Conservation (phyloP, 2,113 vertebrate genomes). For the Zosterops japonicus region DNA sequence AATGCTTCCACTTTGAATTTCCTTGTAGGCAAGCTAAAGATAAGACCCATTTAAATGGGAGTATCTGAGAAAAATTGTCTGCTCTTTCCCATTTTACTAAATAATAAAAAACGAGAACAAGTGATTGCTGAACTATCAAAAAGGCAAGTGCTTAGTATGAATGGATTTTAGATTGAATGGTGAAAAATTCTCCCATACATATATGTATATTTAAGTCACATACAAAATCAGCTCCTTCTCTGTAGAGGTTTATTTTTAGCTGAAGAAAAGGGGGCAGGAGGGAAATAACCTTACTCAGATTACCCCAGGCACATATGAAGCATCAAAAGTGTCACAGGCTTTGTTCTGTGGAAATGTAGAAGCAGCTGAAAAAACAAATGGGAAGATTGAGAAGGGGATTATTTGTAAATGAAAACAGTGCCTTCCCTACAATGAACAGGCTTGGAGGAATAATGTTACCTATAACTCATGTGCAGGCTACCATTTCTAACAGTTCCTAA, state of each 20-base stretch:
- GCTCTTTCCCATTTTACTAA: not conserved
- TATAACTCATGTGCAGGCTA: not conserved
- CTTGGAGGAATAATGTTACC: not conserved
- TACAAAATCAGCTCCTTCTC: not conserved
- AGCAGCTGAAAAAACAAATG: not conserved
- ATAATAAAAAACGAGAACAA: not conserved
- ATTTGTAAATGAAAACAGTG: not conserved
- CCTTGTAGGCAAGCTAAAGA: not conserved
- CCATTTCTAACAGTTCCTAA: not conserved
- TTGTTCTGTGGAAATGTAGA: not conserved
- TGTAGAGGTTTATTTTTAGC: not conserved
- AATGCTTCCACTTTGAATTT: constrained; percentile 8
- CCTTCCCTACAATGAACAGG: not conserved
- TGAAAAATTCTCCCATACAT: not conserved
- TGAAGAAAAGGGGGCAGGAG: accelerated
- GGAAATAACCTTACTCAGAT: not conserved
- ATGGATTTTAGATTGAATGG: not conserved
- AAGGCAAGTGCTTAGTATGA: not conserved
- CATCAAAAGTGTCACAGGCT: not conserved
- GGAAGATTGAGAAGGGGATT: not conserved
- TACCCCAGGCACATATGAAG: not conserved
- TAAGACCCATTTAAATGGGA: not conserved
- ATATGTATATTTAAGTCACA: not conserved
- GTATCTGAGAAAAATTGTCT: not conserved
- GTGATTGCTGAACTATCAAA: not conserved